phyloP scores from a whole-genome alignment of 1,140 invertebrate species.

The Euwallacea fornicatus region DNA sequence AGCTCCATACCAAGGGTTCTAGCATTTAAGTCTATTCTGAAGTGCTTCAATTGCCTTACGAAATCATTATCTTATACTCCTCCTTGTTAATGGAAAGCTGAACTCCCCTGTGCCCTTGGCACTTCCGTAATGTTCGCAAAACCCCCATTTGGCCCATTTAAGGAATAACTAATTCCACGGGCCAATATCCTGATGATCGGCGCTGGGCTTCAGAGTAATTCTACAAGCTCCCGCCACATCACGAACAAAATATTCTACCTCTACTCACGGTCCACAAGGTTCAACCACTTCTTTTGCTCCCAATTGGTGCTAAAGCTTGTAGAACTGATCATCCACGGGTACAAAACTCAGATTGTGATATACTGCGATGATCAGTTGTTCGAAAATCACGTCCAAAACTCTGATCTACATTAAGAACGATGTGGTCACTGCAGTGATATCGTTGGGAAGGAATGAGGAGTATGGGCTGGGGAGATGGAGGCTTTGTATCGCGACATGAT shows the following conservation, averaged over 20 bases:
- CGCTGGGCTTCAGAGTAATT: background rate
- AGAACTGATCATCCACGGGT: background rate
- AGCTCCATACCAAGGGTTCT: too few species aligned
- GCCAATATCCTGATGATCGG: background rate
- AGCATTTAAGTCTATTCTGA: too few species aligned
- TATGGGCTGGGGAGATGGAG: constrained; percentile 9
- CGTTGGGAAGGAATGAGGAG: constrained; percentile 5
- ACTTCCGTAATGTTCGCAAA: too few species aligned
- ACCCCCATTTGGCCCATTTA: background rate
- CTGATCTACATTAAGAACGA: constrained; percentile 13
- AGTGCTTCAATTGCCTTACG: too few species aligned
- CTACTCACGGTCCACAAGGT: background rate
- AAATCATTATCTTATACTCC: too few species aligned
- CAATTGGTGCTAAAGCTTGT: background rate
- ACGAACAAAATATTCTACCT: constrained; percentile 6
- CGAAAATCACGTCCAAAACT: background rate
- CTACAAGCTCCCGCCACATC: background rate
- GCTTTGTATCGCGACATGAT: constrained; percentile 6
- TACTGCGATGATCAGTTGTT: constrained; percentile 9
- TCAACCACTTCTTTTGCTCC: constrained; percentile 1
- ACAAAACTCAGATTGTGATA: background rate
- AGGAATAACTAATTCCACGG: constrained; percentile 5
- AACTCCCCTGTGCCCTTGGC: too few species aligned
- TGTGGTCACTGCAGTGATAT: constrained; percentile 7
- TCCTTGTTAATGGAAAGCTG: too few species aligned